Base-by-base conservation (phyloP, 2,888 invertebrate species). In the Xylota segnis region DNA sequence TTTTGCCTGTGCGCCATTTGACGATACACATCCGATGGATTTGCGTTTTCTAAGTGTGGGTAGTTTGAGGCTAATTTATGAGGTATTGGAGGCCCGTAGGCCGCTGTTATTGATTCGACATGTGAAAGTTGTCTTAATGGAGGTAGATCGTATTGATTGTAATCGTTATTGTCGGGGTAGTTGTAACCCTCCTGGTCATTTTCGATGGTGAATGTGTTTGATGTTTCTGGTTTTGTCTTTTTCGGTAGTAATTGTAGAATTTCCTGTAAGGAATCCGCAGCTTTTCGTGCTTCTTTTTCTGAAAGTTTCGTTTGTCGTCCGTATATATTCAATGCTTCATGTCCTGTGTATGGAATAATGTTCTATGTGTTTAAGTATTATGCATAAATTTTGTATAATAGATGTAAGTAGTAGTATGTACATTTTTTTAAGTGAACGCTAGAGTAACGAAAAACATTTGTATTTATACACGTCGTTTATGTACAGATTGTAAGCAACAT, bases 101-200 rank as follows among this genome's bases (percentile, higher is more conserved):
- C 92, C 0, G 92, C 91, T 0, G 92, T 91, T 72, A 92, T 90
- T 29, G 92, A 90, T 81, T 92, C 90, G 2, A 91, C 90, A 71
- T 92, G 92, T 4, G 92, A 91, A 4, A 92, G 71, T 50, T 89
- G 90, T 37, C 91, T 90, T 68, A 91, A 83, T 18, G 89, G 88
- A 6, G 90, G 90, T 77, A 90, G 56, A 0, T 88, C 89, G 58
- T 89, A 88, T 9, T 88, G 84, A 32, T 66, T 81, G 37, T 88
- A 82, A 18, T 91, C 90, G 23, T 45, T 84, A 74, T 37, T 71
- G 61, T 84, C 79, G 27, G 78, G 43, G 32, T 79, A 79, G 14
- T 29, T 32, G 27, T 79, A 78, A 29, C 65, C 84, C 0, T 75
- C 74, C 9, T 82, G 87, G 4, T 87, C 74, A 5, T 91, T 90